Conservation (phyloP, 2,113 vertebrate genomes). For the Typhlomys cinereus region DNA sequence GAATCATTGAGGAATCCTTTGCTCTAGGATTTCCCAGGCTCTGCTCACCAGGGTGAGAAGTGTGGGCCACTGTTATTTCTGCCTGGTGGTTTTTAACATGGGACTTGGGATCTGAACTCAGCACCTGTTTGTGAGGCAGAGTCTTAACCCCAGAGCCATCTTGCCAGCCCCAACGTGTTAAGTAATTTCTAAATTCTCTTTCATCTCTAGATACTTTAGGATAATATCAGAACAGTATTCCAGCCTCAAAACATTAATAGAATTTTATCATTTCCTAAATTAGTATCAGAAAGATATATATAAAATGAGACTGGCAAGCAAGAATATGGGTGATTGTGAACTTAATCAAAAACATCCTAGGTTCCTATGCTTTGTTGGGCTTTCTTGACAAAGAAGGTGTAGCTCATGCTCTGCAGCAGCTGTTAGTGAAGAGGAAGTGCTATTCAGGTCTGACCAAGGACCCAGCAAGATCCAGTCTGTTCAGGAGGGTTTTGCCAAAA, state of each 20-base stretch:
- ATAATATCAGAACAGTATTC: conserved; percentile 27
- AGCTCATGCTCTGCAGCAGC: not conserved
- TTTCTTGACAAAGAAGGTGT: not conserved
- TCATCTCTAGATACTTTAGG: conserved; percentile 12
- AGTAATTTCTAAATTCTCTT: conserved; percentile 29
- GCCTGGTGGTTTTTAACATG: too few relatives aligned
- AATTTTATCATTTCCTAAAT: conserved; percentile 41
- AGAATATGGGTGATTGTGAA: not conserved
- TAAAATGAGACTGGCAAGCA: not conserved
- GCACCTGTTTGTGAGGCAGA: too few relatives aligned
- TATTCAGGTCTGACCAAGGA: not conserved
- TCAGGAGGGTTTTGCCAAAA: conserved; percentile 26
- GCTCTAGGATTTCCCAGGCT: too few relatives aligned
- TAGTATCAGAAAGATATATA: not conserved
- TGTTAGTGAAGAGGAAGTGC: not conserved
- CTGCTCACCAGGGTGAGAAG: too few relatives aligned
- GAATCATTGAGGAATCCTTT: too few relatives aligned
- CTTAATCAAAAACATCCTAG: not conserved
- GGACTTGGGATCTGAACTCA: too few relatives aligned
- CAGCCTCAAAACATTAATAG: not conserved
- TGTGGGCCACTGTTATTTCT: too few relatives aligned
- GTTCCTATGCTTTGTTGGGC: not conserved
- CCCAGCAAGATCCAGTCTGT: not conserved
- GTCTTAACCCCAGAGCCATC: too few relatives aligned
- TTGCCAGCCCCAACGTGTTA: not conserved